Conservation (phyloP, 2,888 invertebrate genomes). For the Catocala nupta region DNA sequence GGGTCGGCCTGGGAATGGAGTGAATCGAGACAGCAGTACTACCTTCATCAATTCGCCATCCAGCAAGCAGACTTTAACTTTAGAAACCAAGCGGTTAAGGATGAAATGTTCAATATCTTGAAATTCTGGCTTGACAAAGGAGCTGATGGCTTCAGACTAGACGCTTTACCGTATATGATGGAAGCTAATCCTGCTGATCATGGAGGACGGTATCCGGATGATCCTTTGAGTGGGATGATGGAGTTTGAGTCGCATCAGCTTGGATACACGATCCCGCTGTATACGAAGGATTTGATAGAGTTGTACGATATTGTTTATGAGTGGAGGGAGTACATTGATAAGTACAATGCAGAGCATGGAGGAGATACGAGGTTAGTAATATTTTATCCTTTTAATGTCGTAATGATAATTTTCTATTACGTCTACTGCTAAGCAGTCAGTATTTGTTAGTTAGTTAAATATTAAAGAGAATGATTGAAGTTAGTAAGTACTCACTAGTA, state of each 20-base stretch:
- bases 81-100: conserved; percentile 85
- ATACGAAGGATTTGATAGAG: conserved; percentile 88
- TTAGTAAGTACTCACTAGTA: too few relatives aligned
- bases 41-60: conserved; percentile 89
- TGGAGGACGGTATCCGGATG: conserved; percentile 78
- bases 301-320: conserved; percentile 85
- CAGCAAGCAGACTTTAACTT: conserved; percentile 91
- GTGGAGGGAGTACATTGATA: conserved; percentile 87
- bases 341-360: conserved; percentile 72
- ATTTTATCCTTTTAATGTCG: neutral
- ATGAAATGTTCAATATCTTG: conserved; percentile 88
- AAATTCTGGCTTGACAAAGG: conserved; percentile 92
- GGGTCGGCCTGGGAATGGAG: conserved; percentile 91
- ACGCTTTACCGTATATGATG: conserved; percentile 88
- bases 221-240: conserved; percentile 78
- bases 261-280: conserved; percentile 87
- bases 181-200: conserved; percentile 81
- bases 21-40: conserved; percentile 88
- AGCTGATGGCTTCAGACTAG: conserved; percentile 92
- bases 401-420: too few relatives aligned
- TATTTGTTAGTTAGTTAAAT: too few relatives aligned
- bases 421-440: too few relatives aligned
- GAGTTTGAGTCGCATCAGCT: conserved; percentile 83
- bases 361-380: conserved; percentile 76
- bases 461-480: too few relatives aligned